Evolutionary conservation across 2,797 vertebrate species (phyloP), one percentile per base, ranked within the genome.

Genomic region (Sebastolobus altivelis): DNA sequence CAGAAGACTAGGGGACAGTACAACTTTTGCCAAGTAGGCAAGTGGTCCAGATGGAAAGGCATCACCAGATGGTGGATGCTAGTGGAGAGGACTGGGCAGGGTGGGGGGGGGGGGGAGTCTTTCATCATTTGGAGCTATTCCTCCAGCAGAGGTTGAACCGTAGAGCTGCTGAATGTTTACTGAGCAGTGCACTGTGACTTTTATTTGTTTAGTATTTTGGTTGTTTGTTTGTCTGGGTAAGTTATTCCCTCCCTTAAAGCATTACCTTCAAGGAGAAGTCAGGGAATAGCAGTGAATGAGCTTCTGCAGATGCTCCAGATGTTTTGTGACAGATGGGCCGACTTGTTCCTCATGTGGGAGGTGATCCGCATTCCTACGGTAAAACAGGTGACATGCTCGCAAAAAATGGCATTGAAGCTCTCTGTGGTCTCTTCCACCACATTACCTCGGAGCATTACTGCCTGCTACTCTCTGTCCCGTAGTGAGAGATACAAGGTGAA

Each of bases 21-120:
- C 27, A 69, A 65, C 68, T 86, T 86, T 89, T 89, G 81, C 75
- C 80, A 82, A 88, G 68, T 74, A 81, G 75, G 75, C 82, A 79
- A 84, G 67, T 72, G 71, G 86, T 89, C 89, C 94, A 95, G 91
- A 94, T 95, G 93, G 93, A 76, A 81, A 83, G 77, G 72, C 65
- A 81, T 81, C 71, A 91, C 78, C 94, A 94, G 93, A 94, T 94
- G 92, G 89, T 83, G 60, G 87, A 79, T 80, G 83, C 79, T 84
- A 89, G 81, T 81, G 77, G 78, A 87, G 86, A 82, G 79, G 77
- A 92, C 92, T 49, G 37, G 66, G 81, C 76, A 69, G 80, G 73
- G 62, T 65, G 61, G 25, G 25, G 25, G 25, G 25, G 25, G 25
- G 25, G 25, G 25, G 25, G 1, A 77, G 72, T 82, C 72, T 84